These are phyloP conservation scores for Natrix natrix DNA, from an alignment of 2,797 vertebrate species.

Conservation along the genomic window DNA sequence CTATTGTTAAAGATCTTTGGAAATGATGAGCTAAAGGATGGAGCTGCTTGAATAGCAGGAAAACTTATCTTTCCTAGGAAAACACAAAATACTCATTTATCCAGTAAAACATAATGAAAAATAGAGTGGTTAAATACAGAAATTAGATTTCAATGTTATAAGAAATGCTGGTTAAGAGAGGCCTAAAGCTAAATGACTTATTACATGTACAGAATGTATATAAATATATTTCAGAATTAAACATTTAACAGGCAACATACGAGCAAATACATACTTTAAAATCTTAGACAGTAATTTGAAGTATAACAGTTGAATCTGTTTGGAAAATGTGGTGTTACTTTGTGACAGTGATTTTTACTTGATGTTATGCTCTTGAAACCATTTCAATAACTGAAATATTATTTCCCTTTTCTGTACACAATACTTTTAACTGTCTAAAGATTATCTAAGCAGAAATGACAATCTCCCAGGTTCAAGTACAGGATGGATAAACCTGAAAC, in stretches of 20 bases:
- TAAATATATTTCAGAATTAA: not conserved
- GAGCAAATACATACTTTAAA: not conserved
- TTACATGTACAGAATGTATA: not conserved
- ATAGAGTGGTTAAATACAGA: not conserved
- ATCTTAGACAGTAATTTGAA: not conserved
- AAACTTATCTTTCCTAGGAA: constrained; percentile 94
- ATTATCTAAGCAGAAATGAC: not conserved
- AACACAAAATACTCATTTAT: constrained; percentile 27
- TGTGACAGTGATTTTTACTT: not conserved
- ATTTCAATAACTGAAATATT: not conserved
- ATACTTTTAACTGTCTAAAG: not conserved
- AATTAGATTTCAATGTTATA: not conserved
- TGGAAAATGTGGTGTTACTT: not conserved
- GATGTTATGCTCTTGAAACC: not conserved
- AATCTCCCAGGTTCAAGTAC: not conserved
- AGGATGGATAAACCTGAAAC: not conserved
- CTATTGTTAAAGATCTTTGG: constrained; percentile 88
- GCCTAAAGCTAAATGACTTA: not conserved
- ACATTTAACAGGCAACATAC: not conserved
- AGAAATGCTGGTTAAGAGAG: not conserved
- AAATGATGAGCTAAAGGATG: constrained; percentile 95
- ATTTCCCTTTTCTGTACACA: not conserved
- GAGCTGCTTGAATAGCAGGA: constrained; percentile 95
- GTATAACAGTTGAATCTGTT: not conserved
- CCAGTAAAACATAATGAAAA: not conserved